Base-by-base conservation (phyloP, 2,113 vertebrate genomes). In the Grammatotria lemairii region DNA sequence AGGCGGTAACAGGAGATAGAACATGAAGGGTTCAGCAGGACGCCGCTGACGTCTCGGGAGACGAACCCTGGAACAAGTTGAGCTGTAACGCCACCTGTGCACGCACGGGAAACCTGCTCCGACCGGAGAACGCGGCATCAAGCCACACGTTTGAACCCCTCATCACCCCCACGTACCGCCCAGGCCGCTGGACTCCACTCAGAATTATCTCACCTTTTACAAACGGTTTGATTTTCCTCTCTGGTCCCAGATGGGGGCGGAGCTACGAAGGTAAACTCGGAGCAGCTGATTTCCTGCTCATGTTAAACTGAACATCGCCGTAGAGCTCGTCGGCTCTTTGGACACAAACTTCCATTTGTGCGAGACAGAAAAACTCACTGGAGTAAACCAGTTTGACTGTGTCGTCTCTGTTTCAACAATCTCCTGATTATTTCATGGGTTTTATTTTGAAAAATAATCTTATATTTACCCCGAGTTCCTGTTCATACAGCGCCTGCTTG, bases 151-250 rank as follows among this genome's bases (percentile, higher is more conserved):
- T 63, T n/a, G 31, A 63, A 63, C 58, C 58, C 58, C 28, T 63
- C 31, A n/a, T 7, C 16, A 0, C 58, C 31, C 58, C 16, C 58
- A n/a, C 17, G 0, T 35, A 35, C 1, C 17, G 3, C 17, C 3
- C 58, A 63, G 9, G 4, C 17, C 4, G 31, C 58, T 63, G 17
- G 31, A 11, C 31, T 0, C 58, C 9, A 17, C 28, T 35, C 31
- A 19, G 0, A 19, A 19, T 19, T 11, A 11, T 7, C 31, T 35
- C 31, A 11, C 17, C 31, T 19, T 35, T 63, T 35, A 63, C 9
- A 19, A 63, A 63, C 1, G 0, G 58, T 63, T 12, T 12, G 9
- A 5, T 35, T n/a, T 35, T 63, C 6, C 58, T 63, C 31, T 63
- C 9, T 63, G 9, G 9, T 35, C 9, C 31, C 2, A 35, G 17